Percentiles rank a stretch among this genome's conserved stretches.
These are phyloP conservation scores for Malacosoma neustria DNA, from an alignment of 2,888 invertebrate genomes.

Conservation along the genomic window DNA sequence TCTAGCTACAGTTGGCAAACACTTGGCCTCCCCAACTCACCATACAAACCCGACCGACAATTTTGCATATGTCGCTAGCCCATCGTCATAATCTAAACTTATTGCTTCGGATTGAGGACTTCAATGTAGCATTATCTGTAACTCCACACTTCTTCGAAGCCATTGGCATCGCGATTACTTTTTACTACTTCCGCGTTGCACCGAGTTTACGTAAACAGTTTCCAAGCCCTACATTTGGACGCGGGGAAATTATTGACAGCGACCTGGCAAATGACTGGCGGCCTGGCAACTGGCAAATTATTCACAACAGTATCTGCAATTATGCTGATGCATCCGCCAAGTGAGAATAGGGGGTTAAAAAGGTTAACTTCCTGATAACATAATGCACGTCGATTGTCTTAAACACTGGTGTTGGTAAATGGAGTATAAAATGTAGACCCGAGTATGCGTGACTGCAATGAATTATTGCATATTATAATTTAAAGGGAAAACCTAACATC, in stretches of 20 bases:
- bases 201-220: background rate
- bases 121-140: no score
- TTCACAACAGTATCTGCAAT: constrained; percentile 3
- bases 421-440: background rate
- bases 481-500: background rate
- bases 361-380: constrained; percentile 7
- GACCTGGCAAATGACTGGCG: background rate
- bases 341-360: constrained; percentile 10
- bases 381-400: background rate
- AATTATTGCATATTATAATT: background rate
- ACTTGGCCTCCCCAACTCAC: no score
- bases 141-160: background rate
- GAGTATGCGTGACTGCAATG: constrained; percentile 12
- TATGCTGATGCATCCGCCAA: constrained; percentile 7
- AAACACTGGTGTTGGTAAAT: background rate
- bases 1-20: no score
- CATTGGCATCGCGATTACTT: background rate
- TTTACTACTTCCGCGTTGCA: background rate
- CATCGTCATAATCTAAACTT: no score
- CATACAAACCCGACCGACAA: no score
- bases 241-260: background rate
- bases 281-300: background rate
- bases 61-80: no score
- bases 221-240: background rate
- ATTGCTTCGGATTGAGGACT: no score